Conservation (phyloP, 2,888 invertebrate species). For the Pogonocherus hispidulus region DNA sequence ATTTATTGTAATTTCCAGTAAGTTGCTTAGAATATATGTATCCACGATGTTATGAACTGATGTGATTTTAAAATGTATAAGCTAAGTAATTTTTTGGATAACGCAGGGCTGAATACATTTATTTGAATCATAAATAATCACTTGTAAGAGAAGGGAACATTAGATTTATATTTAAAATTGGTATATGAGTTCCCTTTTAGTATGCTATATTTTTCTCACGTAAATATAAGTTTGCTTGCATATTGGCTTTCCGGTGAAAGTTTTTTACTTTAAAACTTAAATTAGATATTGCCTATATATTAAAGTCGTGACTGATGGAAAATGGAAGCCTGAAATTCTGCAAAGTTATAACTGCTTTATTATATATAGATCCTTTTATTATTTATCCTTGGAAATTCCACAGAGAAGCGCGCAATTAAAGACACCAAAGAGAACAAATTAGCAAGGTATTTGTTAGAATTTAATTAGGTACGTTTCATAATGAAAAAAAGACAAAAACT, state of each 20-base stretch:
- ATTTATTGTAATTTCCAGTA: too few species aligned
- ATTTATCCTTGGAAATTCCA: not conserved
- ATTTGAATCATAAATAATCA: too few species aligned
- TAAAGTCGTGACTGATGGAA: not conserved
- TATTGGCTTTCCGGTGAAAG: not conserved
- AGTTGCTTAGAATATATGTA: too few species aligned
- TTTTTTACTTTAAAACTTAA: not conserved
- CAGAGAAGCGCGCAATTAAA: not conserved
- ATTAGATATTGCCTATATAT: not conserved
- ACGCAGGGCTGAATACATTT: too few species aligned
- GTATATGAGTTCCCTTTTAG: too few species aligned
- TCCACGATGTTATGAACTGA: too few species aligned
- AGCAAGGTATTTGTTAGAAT: not conserved
- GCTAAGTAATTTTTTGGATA: too few species aligned
- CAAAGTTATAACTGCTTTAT: not conserved
- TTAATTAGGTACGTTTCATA: conserved; percentile 1
- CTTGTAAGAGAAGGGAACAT: too few species aligned
- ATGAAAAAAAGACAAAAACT: conserved; percentile 2
- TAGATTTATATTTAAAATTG: too few species aligned
- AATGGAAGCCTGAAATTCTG: too few species aligned
- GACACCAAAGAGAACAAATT: not conserved
- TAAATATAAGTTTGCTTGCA: not conserved
- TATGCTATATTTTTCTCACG: not conserved
- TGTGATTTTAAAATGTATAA: too few species aligned
- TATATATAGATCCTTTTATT: not conserved